Base-by-base conservation (phyloP, 2,113 vertebrate genomes). In the Ochotona princeps region DNA sequence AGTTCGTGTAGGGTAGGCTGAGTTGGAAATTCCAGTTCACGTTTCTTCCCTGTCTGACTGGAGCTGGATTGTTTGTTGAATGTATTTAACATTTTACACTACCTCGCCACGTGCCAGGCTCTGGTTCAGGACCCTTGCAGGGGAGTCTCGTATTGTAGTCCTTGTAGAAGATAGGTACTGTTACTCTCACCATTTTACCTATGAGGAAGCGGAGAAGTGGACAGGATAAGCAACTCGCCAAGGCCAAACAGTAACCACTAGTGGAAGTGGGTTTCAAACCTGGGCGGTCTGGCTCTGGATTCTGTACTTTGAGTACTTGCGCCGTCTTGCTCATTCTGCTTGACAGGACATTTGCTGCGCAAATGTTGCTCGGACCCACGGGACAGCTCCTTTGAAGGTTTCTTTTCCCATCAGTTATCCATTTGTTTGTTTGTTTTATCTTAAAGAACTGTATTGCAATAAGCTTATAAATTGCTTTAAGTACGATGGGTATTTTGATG, bases 11-110 rank as follows among this genome's bases (percentile, higher is more conserved):
- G 38, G 14, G 35, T 61, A 93, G 70, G 4, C 54, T 66, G 8
- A n/a, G 49, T 79, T 38, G 69, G 81, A 92, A 87, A 85, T 92
- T 72, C 61, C 94, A 84, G 38, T 92, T 82, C 80, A 90, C 0
- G 83, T 94, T 87, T 92, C 63, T 47, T 91, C 38, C 65, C 47
- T 8, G 30, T 92, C 76, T 91, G 75, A 9, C 38, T 92, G 65
- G 51, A 86, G 28, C 47, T 87, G 49, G 13, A 49, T 87, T 93
- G 66, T 15, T 90, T 92, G 63, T 69, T 90, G 89, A 82, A 66
- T 75, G 30, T 69, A 32, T 57, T 92, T 84, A 92, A 14, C 57
- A 80, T 82, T 44, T 17, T 18, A 88, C 1, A 61, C 15, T 57
- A 79, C 61, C 38, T 90, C 90, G 38, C 30, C 35, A n/a, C n/a